A percentile compares a stretch with the other conserved stretches of the same genome.
phyloP scores from a whole-genome alignment of 2,113 vertebrate species.

The Rhinopomastus cyanomelas region DNA sequence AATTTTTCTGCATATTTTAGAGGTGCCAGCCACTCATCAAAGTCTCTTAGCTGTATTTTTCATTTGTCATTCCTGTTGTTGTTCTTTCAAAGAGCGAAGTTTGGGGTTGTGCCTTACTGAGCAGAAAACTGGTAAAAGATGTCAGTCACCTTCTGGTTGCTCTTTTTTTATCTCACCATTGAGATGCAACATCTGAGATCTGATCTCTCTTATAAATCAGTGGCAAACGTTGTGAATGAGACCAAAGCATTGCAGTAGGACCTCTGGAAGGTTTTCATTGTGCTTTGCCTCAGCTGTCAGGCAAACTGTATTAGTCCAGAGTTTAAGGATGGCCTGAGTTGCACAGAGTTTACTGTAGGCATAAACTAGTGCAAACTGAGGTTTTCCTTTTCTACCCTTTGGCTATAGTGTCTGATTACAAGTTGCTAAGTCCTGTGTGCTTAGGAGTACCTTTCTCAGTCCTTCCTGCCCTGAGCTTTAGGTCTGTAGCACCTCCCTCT shows the following conservation, averaged over 20 bases:
- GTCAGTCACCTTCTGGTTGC: background rate
- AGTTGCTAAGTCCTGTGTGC: background rate
- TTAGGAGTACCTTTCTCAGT: background rate
- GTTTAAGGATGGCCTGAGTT: background rate
- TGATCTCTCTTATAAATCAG: background rate
- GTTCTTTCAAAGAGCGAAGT: background rate
- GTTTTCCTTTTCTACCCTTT: background rate
- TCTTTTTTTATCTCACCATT: background rate
- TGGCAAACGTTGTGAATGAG: background rate
- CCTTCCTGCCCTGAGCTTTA: background rate
- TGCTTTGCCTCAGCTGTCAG: rapidly evolving
- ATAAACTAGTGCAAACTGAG: background rate
- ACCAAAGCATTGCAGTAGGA: background rate
- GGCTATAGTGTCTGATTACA: background rate
- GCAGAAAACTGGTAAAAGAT: background rate
- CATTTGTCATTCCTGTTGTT: background rate
- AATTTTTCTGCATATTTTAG: background rate
- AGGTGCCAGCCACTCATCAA: background rate
- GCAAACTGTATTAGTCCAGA: background rate
- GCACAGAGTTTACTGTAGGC: background rate
- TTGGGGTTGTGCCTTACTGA: background rate
- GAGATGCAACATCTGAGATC: background rate
- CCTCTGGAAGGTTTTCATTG: background rate
- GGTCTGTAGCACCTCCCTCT: background rate
- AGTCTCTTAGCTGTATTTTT: background rate